A percentile compares a stretch with the other conserved stretches of the same genome.
Conservation (phyloP, 1,140 invertebrate species). For the Temnothorax longispinosus region DNA sequence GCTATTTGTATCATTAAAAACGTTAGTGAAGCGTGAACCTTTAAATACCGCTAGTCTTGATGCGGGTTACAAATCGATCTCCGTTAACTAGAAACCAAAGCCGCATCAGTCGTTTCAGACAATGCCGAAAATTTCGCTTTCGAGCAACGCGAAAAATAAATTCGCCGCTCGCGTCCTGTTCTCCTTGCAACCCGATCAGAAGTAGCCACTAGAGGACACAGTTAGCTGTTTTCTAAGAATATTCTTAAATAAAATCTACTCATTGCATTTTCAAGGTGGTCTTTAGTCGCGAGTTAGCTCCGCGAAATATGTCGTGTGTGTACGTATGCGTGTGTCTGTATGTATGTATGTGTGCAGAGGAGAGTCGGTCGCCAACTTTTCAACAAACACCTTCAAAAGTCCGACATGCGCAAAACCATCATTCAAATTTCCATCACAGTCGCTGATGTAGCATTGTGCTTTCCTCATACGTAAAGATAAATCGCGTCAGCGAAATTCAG, state of each 20-base stretch:
- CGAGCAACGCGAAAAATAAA: conserved; percentile 3
- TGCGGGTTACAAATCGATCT: conserved; percentile 82
- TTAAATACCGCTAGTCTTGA: conserved; percentile 86
- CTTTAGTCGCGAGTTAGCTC: conserved; percentile 43
- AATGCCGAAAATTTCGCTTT: conserved; percentile 10
- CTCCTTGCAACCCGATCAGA: conserved; percentile 85
- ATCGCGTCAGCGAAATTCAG: conserved; percentile 15
- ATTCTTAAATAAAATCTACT: conserved; percentile 74
- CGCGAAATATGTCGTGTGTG: conserved; percentile 30
- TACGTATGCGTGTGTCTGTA: conserved; percentile 33
- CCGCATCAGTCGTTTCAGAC: not conserved
- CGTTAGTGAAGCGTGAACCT: conserved; percentile 85
- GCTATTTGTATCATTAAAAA: conserved; percentile 81
- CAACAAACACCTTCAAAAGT: conserved; percentile 10
- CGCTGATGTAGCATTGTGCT: conserved; percentile 38
- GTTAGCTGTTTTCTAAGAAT: conserved; percentile 73
- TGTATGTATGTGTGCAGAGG: conserved; percentile 13
- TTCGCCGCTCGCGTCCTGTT: conserved; percentile 14
- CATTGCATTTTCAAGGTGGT: conserved; percentile 56
- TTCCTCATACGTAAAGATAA: conserved; percentile 24
- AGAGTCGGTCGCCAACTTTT: conserved; percentile 47
- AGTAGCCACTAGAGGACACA: conserved; percentile 82
- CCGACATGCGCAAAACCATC: conserved; percentile 21
- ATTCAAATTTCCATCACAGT: conserved; percentile 41
- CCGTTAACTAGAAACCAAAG: conserved; percentile 47